Evolutionary conservation across 2,888 invertebrate genomes (phyloP), one percentile per base, ranked within the genome.

Genomic region (Drosophila tanythrix): DNA sequence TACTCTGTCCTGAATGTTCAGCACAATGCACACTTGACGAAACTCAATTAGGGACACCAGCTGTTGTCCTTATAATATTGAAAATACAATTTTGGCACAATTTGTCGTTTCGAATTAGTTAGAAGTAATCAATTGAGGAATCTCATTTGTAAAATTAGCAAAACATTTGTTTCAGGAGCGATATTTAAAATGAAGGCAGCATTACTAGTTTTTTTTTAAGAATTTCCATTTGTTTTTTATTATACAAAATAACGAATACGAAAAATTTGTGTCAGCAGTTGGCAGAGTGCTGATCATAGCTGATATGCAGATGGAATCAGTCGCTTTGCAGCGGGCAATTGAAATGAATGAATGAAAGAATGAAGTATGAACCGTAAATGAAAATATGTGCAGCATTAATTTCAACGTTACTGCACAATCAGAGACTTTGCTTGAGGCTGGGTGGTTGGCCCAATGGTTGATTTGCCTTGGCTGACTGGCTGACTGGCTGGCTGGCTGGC

Each of bases 301-400:
- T 46, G 21, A 79, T 55, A 57, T 52, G 48, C 65, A 18, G 46
- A 40, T 15, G 56, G 27, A 38, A 50, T 33, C 53, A 35, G 63
- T 65, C 10, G 61, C 35, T 40, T 65, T 78, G 74, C 50, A 60
- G 63, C 58, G 56, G 31, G 67, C 58, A 59, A 73, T 70, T 57
- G 60, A 76, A 66, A 33, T 21, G 33, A 52, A 52, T 25, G 53
- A 55, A 55, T 25, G 72, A 57, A 77, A 59, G 68, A 76, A 66
- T 67, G 75, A 64, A 64, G 64, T 74, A 76, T 74, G 79, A 85
- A 79, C 76, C 74, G 74, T 83, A 85, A 85, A 86, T 85, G 76
- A 86, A 86, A 85, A 86, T 85, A 86, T 83, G 78, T 85, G 82
- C 83, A 85, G 80, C 85, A 85, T 85, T 85, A 86, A 85, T 83